phyloP scores from a whole-genome alignment of 2,113 vertebrate genomes.

The Sarotherodon lohbergeri region DNA sequence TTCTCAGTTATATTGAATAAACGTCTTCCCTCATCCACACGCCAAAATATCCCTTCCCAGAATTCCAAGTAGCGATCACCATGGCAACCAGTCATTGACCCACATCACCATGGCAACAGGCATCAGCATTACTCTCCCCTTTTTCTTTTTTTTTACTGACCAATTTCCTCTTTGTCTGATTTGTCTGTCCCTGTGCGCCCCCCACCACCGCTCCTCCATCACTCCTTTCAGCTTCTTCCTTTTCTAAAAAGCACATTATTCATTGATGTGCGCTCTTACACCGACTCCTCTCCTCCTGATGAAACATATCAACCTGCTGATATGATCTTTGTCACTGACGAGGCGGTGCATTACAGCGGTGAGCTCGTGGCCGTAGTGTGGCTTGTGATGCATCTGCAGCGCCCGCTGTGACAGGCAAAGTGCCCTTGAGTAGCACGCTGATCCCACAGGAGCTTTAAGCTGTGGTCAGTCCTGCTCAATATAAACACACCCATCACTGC shows the following conservation, averaged over 20 bases:
- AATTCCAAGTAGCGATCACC: constrained; percentile 54
- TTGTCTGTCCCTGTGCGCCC: constrained; percentile 6
- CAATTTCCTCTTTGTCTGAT: constrained; percentile 64
- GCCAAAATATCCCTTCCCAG: constrained; percentile 34
- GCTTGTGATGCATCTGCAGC: background rate
- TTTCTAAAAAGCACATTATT: background rate
- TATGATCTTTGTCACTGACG: background rate
- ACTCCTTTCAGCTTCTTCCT: background rate
- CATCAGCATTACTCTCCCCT: constrained; percentile 46
- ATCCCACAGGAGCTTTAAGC: background rate
- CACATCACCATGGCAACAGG: constrained; percentile 65
- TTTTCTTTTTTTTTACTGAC: constrained; percentile 37
- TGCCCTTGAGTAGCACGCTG: constrained; percentile 6
- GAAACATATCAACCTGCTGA: background rate
- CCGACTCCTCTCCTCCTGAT: background rate
- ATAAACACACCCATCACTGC: background rate
- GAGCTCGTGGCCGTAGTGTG: background rate
- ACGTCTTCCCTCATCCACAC: background rate
- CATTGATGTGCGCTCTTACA: background rate
- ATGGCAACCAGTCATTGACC: constrained; percentile 67
- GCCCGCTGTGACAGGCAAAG: background rate
- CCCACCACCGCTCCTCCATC: background rate
- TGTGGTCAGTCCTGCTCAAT: background rate
- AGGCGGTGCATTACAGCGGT: background rate
- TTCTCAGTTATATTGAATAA: constrained; percentile 19